These are phyloP conservation scores for Trissolcus basalis DNA, from an alignment of 1,140 invertebrate genomes.

Conservation along the genomic window DNA sequence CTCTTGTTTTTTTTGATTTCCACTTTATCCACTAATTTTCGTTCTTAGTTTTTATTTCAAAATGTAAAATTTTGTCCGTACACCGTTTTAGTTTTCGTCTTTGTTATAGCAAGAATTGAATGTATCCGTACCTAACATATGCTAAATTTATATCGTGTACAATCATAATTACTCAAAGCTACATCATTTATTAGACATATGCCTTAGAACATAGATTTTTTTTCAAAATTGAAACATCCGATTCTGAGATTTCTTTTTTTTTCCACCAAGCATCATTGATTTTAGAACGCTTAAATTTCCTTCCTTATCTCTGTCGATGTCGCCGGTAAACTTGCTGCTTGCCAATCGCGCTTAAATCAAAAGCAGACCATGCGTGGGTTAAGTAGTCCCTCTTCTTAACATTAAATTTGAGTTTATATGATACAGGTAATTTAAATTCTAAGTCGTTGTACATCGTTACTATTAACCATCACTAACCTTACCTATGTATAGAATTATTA, in stretches of 20 bases:
- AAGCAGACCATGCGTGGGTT: constrained; percentile 10
- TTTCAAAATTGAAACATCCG: constrained; percentile 19
- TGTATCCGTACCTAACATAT: constrained; percentile 20
- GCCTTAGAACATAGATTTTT: constrained; percentile 41
- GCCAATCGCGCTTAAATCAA: neutral
- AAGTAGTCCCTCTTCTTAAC: constrained; percentile 13
- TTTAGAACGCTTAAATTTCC: constrained; percentile 6
- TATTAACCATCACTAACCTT: constrained; percentile 64
- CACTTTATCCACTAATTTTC: constrained; percentile 12
- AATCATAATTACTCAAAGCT: constrained; percentile 34
- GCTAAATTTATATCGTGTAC: constrained; percentile 23
- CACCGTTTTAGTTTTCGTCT: constrained; percentile 11
- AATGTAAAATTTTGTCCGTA: constrained; percentile 39
- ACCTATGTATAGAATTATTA: constrained; percentile 57
- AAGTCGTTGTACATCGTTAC: constrained; percentile 74
- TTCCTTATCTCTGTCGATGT: constrained; percentile 1
- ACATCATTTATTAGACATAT: constrained; percentile 31
- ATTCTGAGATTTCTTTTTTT: constrained; percentile 10
- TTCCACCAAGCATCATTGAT: constrained; percentile 31
- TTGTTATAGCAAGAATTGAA: constrained; percentile 32
- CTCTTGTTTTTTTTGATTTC: constrained; percentile 27
- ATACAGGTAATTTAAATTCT: constrained; percentile 67
- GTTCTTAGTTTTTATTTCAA: constrained; percentile 27
- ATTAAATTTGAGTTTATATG: constrained; percentile 56
- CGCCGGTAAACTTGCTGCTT: neutral